phyloP scores from a whole-genome alignment of 2,113 vertebrate species.

The Osmerus mordax region DNA sequence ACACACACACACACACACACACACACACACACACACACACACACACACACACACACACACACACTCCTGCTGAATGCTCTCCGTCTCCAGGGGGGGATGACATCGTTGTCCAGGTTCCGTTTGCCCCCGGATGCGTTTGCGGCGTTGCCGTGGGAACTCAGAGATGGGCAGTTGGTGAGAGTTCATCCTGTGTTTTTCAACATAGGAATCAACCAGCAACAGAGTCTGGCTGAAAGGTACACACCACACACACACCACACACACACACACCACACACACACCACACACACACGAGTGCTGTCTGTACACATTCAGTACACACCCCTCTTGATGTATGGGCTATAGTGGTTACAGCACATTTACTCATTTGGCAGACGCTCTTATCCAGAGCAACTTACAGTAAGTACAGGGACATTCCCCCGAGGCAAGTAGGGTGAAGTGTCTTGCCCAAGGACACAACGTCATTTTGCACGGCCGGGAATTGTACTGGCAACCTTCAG shows the following conservation, averaged over 20 bases:
- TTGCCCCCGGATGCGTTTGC: slow-evolving; percentile 77
- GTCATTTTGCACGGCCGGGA: too few species aligned
- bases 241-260: background rate
- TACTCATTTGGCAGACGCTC: too few species aligned
- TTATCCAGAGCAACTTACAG: too few species aligned
- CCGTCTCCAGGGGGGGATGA: slow-evolving; percentile 68
- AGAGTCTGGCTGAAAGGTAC: slow-evolving; percentile 70
- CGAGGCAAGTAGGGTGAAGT: too few species aligned
- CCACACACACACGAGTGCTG: too few species aligned
- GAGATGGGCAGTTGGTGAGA: slow-evolving; percentile 76
- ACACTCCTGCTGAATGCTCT: background rate
- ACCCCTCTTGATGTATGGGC: too few species aligned
- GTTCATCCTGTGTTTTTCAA: slow-evolving; percentile 85
- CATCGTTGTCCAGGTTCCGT: slow-evolving; percentile 79
- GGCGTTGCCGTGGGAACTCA: slow-evolving; percentile 76
- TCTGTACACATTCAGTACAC: too few species aligned
- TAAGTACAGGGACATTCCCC: too few species aligned
- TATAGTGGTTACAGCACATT: too few species aligned
- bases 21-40: slow-evolving; percentile 3
- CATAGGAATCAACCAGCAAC: slow-evolving; percentile 90
- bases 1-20: background rate
- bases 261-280: too few species aligned
- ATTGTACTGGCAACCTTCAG: too few species aligned
- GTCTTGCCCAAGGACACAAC: too few species aligned
- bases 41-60: slow-evolving; percentile 1